These are phyloP conservation scores for Ormyrus pomaceus DNA, from an alignment of 2,888 invertebrate species.

Conservation along the genomic window DNA sequence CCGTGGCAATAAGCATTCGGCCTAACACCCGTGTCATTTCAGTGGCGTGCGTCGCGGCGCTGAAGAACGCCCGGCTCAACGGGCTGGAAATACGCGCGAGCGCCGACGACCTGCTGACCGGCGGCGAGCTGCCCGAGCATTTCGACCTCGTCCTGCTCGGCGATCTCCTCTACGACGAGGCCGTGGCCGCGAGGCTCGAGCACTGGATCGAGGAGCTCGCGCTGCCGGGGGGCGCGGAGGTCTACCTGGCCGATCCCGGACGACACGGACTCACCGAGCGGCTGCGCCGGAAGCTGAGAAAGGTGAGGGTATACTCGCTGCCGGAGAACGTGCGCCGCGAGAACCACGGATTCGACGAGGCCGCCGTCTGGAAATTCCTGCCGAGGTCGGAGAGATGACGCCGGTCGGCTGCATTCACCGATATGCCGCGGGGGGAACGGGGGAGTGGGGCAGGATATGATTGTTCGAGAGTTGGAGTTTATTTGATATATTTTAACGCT, in stretches of 20 bases:
- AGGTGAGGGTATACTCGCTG: constrained; percentile 76
- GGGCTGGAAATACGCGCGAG: constrained; percentile 73
- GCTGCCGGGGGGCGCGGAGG: constrained; percentile 65
- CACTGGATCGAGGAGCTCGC: constrained; percentile 76
- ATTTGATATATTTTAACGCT: too few relatives aligned
- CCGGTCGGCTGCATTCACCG: too few relatives aligned
- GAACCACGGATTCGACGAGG: constrained; percentile 78
- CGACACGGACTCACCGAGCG: constrained; percentile 77
- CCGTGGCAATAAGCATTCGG: too few relatives aligned
- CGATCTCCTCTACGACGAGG: constrained; percentile 83
- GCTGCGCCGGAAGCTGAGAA: constrained; percentile 71
- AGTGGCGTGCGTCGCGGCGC: constrained; percentile 78
- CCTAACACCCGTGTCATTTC: constrained; percentile 61
- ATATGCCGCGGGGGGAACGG: too few relatives aligned
- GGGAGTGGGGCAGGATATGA: too few relatives aligned
- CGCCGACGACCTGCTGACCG: constrained; percentile 71
- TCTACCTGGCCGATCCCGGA: constrained; percentile 81
- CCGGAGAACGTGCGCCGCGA: constrained; percentile 76
- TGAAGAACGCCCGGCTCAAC: constrained; percentile 78
- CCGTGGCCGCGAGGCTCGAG: constrained; percentile 77
- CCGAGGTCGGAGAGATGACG: neutral
- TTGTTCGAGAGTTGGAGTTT: too few relatives aligned
- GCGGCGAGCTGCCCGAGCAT: constrained; percentile 56
- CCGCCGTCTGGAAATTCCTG: constrained; percentile 76
- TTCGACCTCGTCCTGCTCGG: constrained; percentile 82